Base-by-base conservation (phyloP, 2,888 invertebrate genomes). In the Drosophila nigricruria region DNA sequence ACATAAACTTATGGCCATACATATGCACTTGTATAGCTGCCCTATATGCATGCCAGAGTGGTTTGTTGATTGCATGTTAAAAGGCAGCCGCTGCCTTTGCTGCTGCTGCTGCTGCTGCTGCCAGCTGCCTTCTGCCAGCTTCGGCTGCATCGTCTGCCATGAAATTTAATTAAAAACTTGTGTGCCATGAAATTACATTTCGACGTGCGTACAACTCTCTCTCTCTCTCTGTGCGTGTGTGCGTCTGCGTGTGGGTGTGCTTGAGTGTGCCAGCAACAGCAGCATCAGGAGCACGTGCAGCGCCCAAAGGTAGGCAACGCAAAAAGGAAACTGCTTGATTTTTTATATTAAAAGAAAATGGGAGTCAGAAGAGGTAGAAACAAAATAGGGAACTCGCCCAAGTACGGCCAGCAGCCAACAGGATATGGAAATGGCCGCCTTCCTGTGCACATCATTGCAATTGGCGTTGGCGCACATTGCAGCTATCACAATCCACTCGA, bases 161-260 rank as follows among this genome's bases (percentile, higher is more conserved):
- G 82, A 87, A 87, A 87, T 87, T 87, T 87, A 87, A 87, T 87
- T 87, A 87, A 87, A 87, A 87, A 87, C 89, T 87, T 87, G 87
- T 89, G 89, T 87, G 88, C 87, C 89, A 87, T 89, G 89, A 87
- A 89, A 87, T 87, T 87, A 88, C 89, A 82, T 89, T 87, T 89
- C 79, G 78, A 79, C 83, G 71, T 88, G 85, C 80, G 85, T 78
- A 54, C 59, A 54, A 63, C 67, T 32, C 36, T 36, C 16, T 58
- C 2, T n/a, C n/a, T 73, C 60, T 57, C 30, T 23, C 34, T 36
- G 16, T 23, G 10, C 36, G 27, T 36, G 34, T 42, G 23, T 61
- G 52, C 43, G 40, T 36, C 63, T 56, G 60, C 43, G 32, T 47
- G 40, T 36, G 66, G 53, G 60, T 47, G 32, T 43, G 56, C 52